Evolutionary conservation across 2,888 invertebrate genomes (phyloP).

Genomic region (Phyto melanocephala): DNA sequence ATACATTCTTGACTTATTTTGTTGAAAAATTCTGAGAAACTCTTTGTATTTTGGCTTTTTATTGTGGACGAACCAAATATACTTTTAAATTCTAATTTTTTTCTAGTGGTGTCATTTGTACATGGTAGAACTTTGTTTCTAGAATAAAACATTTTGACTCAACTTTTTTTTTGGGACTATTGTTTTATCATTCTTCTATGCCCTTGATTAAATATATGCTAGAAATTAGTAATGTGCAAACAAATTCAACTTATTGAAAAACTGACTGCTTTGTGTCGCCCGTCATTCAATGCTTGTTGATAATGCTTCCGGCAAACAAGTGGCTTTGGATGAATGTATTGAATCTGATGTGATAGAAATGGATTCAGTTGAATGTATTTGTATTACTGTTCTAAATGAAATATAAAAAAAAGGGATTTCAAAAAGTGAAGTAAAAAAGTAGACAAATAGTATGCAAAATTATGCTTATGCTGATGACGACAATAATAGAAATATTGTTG

Average conservation of each 20-base stretch:
- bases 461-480: conserved; percentile 33
- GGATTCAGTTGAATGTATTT: neutral
- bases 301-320: conserved; percentile 54
- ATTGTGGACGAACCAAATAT: too few species aligned
- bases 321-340: conserved; percentile 28
- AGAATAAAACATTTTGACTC: neutral
- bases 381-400: neutral
- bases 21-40: too few species aligned
- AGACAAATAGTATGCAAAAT: conserved; percentile 24
- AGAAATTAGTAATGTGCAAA: conserved; percentile 35
- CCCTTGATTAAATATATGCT: conserved; percentile 31
- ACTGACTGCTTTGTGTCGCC: conserved; percentile 31
- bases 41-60: too few species aligned
- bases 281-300: conserved; percentile 24
- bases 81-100: too few species aligned
- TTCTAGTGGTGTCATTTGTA: neutral
- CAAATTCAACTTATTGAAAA: conserved; percentile 49
- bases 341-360: neutral
- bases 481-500: conserved; percentile 29
- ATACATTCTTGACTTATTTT: too few species aligned
- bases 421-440: neutral
- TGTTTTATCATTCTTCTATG: neutral
- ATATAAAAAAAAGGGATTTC: neutral
- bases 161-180: neutral
- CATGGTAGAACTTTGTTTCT: neutral